A percentile compares a stretch with the other conserved stretches of the same genome.
Evolutionary conservation across 2,888 invertebrate species (phyloP).

Genomic region (Anoplius nigerrimus): DNA sequence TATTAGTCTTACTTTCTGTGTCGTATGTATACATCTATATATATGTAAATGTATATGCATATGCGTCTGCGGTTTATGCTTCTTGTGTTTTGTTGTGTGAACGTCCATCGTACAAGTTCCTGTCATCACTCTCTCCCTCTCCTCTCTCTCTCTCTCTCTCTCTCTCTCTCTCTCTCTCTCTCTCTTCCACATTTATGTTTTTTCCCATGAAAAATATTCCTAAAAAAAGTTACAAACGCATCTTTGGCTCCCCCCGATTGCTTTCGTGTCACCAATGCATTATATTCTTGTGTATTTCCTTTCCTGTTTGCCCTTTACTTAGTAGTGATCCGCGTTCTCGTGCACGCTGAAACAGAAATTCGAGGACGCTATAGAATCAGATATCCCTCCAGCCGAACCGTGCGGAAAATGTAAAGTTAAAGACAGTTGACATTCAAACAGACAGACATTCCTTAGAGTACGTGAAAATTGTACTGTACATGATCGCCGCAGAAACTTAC

Average conservation of each 20-base stretch:
- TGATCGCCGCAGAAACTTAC: too few relatives aligned
- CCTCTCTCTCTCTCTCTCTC: slow-evolving; percentile 6
- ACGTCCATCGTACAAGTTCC: slow-evolving; percentile 3
- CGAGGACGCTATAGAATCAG: too few relatives aligned
- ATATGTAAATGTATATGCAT: slow-evolving; percentile 2
- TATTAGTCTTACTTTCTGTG: neutral
- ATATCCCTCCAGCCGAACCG: too few relatives aligned
- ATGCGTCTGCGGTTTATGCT: neutral
- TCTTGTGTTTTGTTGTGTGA: too few relatives aligned
- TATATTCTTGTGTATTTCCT: slow-evolving; percentile 32
- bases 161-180: slow-evolving; percentile 11
- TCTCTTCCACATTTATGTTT: slow-evolving; percentile 34
- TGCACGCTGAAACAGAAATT: slow-evolving; percentile 69
- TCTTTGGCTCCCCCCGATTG: slow-evolving; percentile 72
- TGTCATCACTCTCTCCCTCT: slow-evolving; percentile 1
- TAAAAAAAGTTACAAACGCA: slow-evolving; percentile 71
- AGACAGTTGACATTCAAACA: too few relatives aligned
- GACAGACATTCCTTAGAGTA: too few relatives aligned
- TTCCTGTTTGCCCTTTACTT: slow-evolving; percentile 45
- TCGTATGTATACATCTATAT: neutral
- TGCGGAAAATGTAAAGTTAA: too few relatives aligned
- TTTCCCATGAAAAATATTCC: slow-evolving; percentile 60
- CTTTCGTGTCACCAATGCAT: slow-evolving; percentile 38
- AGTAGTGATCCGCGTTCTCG: slow-evolving; percentile 72
- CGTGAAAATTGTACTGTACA: too few relatives aligned